A percentile compares a stretch with the other conserved stretches of the same genome.
Evolutionary conservation across 2,888 invertebrate species (phyloP).

Genomic region (Amblyjoppa proteus): DNA sequence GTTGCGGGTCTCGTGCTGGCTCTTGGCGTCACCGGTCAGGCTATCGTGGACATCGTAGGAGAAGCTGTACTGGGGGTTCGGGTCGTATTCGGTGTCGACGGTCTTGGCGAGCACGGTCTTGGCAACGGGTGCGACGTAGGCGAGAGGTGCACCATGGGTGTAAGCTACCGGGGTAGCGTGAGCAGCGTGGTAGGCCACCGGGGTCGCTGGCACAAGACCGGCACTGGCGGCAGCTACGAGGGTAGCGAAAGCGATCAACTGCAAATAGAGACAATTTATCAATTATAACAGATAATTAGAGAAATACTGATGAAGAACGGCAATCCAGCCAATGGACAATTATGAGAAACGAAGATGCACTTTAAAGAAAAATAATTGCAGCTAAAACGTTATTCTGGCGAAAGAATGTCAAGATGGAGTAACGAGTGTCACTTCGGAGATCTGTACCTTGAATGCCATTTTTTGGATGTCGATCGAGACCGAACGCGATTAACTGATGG

Average conservation of each 20-base stretch:
- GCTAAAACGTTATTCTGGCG: neutral
- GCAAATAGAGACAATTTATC: conserved; percentile 18
- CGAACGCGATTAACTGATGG: conserved; percentile 63
- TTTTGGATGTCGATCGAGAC: conserved; percentile 54
- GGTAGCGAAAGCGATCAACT: conserved; percentile 66
- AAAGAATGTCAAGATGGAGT: neutral
- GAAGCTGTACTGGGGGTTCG: conserved; percentile 71
- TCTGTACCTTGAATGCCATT: conserved; percentile 64
- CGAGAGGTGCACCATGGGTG: conserved; percentile 26
- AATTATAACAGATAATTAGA: neutral
- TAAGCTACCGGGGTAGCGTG: conserved; percentile 41
- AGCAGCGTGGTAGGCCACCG: conserved; percentile 49
- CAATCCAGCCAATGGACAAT: neutral
- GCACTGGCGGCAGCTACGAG: conserved; percentile 67
- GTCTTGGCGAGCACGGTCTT: conserved; percentile 43
- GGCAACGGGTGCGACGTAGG: conserved; percentile 35
- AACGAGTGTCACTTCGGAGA: neutral
- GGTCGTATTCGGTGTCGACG: conserved; percentile 62
- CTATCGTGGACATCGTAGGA: conserved; percentile 70
- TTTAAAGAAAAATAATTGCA: neutral
- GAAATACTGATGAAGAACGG: neutral
- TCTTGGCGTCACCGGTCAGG: conserved; percentile 68
- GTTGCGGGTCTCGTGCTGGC: conserved; percentile 68
- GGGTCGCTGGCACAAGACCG: conserved; percentile 58
- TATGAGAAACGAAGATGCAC: neutral